Evolutionary conservation across 2,888 invertebrate species (phyloP), one percentile per base, ranked within the genome.

Genomic region (Scaptomyza polygonia): DNA sequence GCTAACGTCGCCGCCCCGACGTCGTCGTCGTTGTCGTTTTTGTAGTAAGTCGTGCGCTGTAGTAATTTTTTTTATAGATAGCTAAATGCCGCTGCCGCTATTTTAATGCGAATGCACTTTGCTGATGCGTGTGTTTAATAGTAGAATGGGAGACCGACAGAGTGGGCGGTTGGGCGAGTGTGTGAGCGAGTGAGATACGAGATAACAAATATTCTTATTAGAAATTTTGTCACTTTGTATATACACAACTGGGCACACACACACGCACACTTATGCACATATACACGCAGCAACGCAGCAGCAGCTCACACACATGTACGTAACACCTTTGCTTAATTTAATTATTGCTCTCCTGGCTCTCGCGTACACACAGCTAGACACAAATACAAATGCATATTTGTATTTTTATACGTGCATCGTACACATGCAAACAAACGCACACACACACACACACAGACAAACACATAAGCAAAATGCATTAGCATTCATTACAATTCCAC

Each of bases 291-390:
- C 65, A 65, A 58, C 61, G 66, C 59, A 58, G 76, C 40, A 71
- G 57, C 44, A 54, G 57, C 29, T 52, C 72, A 79, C 71, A 83
- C 67, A 66, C 72, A 83, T 69, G 65, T 84, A 78, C 75, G 70
- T 80, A 78, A 72, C 86, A 80, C 74, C 84, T 86, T 86, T 72
- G 70, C 81, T 84, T 80, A 82, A 82, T 86, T 81, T 72, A 80
- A 82, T 86, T 86, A 86, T 86, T 79, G 68, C 86, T 86, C 81
- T 86, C 71, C 61, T 69, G 58, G 52, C 79, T 67, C 78, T 72
- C 68, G 67, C 85, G 67, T 75, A 78, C 82, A 70, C 66, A 71
- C 67, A 64, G 48, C 52, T 59, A 72, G 66, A 69, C 79, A 67
- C 54, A 18, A 42, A 72, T 14, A 54, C 67, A 78, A 59, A 63